Conservation (phyloP, 1,140 invertebrate genomes). For the Rhizoglyphus robini region DNA sequence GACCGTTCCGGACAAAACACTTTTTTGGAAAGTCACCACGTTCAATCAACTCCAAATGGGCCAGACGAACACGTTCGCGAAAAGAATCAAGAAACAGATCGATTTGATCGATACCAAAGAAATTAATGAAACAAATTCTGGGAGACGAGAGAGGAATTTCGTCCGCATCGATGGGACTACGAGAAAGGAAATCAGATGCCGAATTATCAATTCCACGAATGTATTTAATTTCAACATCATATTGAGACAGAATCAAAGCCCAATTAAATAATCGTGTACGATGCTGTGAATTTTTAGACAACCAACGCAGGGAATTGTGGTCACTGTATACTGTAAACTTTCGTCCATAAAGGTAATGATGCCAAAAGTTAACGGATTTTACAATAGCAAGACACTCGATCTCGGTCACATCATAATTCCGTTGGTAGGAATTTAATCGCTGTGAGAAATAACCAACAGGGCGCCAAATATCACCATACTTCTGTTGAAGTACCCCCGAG, state of each 20-base stretch:
- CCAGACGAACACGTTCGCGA: too few species aligned
- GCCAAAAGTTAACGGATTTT: constrained; percentile 11
- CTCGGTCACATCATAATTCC: constrained; percentile 1
- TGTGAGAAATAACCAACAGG: constrained; percentile 17
- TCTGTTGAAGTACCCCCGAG: constrained; percentile 37
- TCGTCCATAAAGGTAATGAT: constrained; percentile 16
- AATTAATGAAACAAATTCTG: too few species aligned
- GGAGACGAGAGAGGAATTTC: too few species aligned
- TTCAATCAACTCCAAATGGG: too few species aligned
- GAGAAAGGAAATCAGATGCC: constrained; percentile 17
- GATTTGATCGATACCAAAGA: too few species aligned
- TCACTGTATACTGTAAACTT: constrained; percentile 20
- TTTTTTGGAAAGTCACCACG: too few species aligned
- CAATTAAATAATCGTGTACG: constrained; percentile 6
- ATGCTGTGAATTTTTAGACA: not conserved
- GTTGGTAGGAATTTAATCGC: not conserved
- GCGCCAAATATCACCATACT: constrained; percentile 14
- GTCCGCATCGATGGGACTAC: too few species aligned
- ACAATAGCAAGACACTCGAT: constrained; percentile 19
- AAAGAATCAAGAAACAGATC: too few species aligned
- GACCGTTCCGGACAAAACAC: too few species aligned
- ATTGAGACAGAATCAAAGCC: constrained; percentile 2
- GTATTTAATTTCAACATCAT: constrained; percentile 12
- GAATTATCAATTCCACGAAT: not conserved
- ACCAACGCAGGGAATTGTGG: not conserved